Conservation (phyloP, 2,113 vertebrate genomes). For the Gymnocephalus cernua region DNA sequence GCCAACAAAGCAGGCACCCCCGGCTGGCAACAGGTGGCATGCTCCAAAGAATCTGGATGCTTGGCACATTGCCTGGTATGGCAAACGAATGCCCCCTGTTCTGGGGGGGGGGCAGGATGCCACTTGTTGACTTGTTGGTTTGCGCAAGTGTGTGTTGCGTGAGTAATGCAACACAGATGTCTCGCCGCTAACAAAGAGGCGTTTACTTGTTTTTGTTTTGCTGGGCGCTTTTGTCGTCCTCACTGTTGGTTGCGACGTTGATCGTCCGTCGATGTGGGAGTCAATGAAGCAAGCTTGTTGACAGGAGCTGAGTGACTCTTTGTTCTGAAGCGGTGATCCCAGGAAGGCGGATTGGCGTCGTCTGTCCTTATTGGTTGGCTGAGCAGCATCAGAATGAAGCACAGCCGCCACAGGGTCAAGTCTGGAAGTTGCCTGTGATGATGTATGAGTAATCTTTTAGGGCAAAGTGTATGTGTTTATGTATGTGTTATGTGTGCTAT, state of each 20-base stretch:
- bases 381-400: constrained; percentile 51
- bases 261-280: constrained; percentile 30
- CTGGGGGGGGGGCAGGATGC: constrained; percentile 42
- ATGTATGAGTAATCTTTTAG: constrained; percentile 42
- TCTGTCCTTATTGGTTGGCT: constrained; percentile 48
- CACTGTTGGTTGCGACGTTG: constrained; percentile 44
- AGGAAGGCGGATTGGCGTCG: constrained; percentile 24
- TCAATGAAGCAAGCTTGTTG: constrained; percentile 58
- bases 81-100: constrained; percentile 58
- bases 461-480: constrained; percentile 12
- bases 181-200: constrained; percentile 46
- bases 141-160: constrained; percentile 46
- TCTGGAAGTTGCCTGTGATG: constrained; percentile 41
- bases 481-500: neutral
- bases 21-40: constrained; percentile 71
- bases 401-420: constrained; percentile 31
- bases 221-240: constrained; percentile 30
- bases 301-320: constrained; percentile 66
- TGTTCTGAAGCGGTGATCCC: constrained; percentile 61
- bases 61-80: constrained; percentile 76
- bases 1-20: constrained; percentile 67
- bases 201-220: constrained; percentile 44
- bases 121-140: constrained; percentile 84
- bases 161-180: constrained; percentile 24
- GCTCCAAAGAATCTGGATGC: constrained; percentile 74